Base-by-base conservation (phyloP, 2,888 invertebrate genomes). In the Mythimna vitellina region DNA sequence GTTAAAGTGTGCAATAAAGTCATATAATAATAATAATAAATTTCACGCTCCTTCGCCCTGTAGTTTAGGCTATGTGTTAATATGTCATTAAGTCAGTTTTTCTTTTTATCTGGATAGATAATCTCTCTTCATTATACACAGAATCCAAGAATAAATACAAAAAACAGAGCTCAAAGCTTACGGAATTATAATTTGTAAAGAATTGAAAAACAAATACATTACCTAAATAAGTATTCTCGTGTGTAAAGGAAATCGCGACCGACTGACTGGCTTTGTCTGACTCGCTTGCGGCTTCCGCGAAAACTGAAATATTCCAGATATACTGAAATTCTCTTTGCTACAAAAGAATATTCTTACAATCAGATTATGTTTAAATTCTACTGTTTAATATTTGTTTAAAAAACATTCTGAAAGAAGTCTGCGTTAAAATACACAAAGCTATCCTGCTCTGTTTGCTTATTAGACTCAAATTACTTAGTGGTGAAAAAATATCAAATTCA, bases 261-360 rank as follows among this genome's bases (percentile, higher is more conserved):
- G 3, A 29, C 29, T 29, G 29, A 29, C 25, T 9, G 12, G 17
- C 57, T 73, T 61, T 46, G 68, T 68, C 22, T 70, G 64, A n/a
- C 38, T 29, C 25, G 58, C 53, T 60, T 54, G 61, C 65, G 20
- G 53, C 58, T 69, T 49, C 29, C n/a, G 46, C n/a, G 14, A 46
- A 67, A 65, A 58, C 54, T 61, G 10, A 73, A 68, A 81, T 62
- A 78, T 79, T 58, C 49, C 56, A 63, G 65, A 62, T 65, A 82
- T 53, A 46, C 14, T 17, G 62, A 25, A 17, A 70, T 60, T 57
- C 63, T 6, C n/a, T 64, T 70, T 79, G 79, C 51, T 60, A 60
- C 25, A 6, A 9, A 49, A 17, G 38, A 61, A 68, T 46, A 32
- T 71, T 51, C 25, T 46, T 46, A 57, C 20, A 53, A n/a, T 53